These are phyloP conservation scores for Sepioteuthis lessoniana DNA, from an alignment of 2,888 invertebrate species.

Conservation along the genomic window DNA sequence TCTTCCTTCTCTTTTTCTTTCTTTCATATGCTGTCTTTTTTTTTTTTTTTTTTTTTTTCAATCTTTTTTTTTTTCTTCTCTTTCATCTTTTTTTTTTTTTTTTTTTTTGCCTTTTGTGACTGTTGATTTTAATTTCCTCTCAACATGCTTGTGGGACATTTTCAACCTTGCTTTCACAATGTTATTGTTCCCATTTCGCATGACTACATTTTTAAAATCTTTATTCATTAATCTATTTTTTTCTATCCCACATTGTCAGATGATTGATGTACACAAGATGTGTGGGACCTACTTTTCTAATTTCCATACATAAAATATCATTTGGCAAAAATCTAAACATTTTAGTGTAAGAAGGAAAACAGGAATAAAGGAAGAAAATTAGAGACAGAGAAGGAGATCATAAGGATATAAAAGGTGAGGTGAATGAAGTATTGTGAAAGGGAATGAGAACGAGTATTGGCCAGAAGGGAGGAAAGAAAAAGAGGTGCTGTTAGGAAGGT, in stretches of 20 bases:
- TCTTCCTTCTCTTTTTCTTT: neutral
- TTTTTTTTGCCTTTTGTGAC: neutral
- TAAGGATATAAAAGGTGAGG: neutral
- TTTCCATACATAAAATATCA: neutral
- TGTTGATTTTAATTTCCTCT: constrained; percentile 33
- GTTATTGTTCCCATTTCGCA: neutral
- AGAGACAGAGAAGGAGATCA: neutral
- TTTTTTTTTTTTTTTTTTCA: neutral
- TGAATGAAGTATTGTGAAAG: neutral
- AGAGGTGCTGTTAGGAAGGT: no score
- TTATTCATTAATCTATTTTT: neutral
- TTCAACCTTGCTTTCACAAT: neutral
- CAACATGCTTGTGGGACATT: neutral
- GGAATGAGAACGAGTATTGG: no score
- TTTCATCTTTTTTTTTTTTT: neutral
- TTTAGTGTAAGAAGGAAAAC: neutral
- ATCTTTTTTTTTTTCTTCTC: neutral
- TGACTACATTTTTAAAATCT: neutral
- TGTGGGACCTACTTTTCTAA: neutral
- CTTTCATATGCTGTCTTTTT: neutral
- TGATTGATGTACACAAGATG: neutral
- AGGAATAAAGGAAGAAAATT: neutral
- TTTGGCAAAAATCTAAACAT: neutral
- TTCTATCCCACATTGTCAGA: neutral
- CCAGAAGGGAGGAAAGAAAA: no score